Evolutionary conservation across 2,888 invertebrate genomes (phyloP).

Genomic region (Sericinus montela): DNA sequence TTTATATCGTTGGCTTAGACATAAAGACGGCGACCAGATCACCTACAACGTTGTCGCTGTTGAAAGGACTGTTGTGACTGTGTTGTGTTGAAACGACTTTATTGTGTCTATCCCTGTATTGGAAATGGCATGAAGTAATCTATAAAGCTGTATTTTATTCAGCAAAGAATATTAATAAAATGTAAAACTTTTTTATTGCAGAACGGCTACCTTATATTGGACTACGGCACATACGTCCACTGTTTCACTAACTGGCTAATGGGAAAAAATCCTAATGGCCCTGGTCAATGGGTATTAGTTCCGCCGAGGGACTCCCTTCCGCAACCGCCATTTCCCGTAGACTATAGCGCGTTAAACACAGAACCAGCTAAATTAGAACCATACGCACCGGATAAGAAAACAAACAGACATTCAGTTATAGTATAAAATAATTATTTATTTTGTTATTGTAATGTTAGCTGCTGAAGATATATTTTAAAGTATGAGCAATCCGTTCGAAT

Average conservation of each 20-base stretch:
- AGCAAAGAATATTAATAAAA: too few relatives aligned
- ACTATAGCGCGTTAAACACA: slow-evolving; percentile 86
- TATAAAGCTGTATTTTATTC: too few relatives aligned
- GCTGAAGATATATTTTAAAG: too few relatives aligned
- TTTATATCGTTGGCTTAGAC: too few relatives aligned
- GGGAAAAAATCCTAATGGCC: slow-evolving; percentile 86
- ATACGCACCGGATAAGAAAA: slow-evolving; percentile 83
- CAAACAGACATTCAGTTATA: slow-evolving; percentile 84
- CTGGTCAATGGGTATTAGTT: slow-evolving; percentile 86
- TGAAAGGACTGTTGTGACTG: too few relatives aligned
- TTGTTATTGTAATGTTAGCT: too few relatives aligned
- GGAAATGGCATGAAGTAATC: too few relatives aligned
- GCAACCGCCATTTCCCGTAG: slow-evolving; percentile 83
- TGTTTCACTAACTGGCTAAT: slow-evolving; percentile 87
- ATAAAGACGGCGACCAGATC: too few relatives aligned
- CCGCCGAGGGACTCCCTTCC: slow-evolving; percentile 76
- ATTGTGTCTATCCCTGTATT: too few relatives aligned
- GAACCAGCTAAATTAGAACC: slow-evolving; percentile 84
- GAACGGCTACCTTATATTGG: slow-evolving; percentile 84
- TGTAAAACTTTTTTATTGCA: slow-evolving; percentile 46
- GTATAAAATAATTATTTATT: slow-evolving; percentile 53
- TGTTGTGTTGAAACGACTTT: too few relatives aligned
- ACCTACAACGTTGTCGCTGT: too few relatives aligned
- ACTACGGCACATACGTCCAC: slow-evolving; percentile 83
- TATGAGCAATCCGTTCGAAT: too few relatives aligned